Evolutionary conservation across 2,888 invertebrate genomes (phyloP), one percentile per base, ranked within the genome.

Genomic region (Brachypalpus laphriformis): DNA sequence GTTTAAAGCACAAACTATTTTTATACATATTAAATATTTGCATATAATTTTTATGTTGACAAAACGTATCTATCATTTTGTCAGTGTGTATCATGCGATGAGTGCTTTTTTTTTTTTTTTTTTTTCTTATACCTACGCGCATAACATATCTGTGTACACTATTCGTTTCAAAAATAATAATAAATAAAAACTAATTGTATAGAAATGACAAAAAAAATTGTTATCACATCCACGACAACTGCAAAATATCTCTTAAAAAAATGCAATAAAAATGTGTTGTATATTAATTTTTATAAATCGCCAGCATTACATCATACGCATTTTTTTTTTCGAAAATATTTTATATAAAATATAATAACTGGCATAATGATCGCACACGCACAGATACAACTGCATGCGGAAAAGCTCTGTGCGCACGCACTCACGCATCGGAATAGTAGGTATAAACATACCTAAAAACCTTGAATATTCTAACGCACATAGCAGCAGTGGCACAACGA

Each of bases 361-460:
- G 47, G 16, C 42, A 74, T 63, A 75, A 75, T 63, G 74, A 65
- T 80, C 22, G 63, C 66, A 22, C 59, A 76, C 65, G 51, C 85
- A 85, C 81, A 85, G 37, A 85, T 25, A 76, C 85, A 81, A 85
- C 18, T 80, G 75, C 81, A 81, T 71, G 85, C 81, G 85, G 81
- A 81, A 81, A 85, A 85, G 85, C 85, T 85, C 70, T 54, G 16
- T 54, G 16, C 40, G 61, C 70, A 81, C 85, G 76, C 80, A 85
- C 70, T 74, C 57, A 80, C 83, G 81, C 81, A 75, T 81, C 66
- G 31, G 11, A 49, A 56, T 47, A 59, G 65, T n/a, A n/a, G n/a
- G n/a, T 71, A 40, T 75, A 59, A 80, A 65, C 42, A 45, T 42
- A 25, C 25, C 5, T 2, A 49, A 75, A 76, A 85, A 85, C 85